Conservation (phyloP, 1,140 invertebrate genomes). For the Saccostrea glomerata region DNA sequence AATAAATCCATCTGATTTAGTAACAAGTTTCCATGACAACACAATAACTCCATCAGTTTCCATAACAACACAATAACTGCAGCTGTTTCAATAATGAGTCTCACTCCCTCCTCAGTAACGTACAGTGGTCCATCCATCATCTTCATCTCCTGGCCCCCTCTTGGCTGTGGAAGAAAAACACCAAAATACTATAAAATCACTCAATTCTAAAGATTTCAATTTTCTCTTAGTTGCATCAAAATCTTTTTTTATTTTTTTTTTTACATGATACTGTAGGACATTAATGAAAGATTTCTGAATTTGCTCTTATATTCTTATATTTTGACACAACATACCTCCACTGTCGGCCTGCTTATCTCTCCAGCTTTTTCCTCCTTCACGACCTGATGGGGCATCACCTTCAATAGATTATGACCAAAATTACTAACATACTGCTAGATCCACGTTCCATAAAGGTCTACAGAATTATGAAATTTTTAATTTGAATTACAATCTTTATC, state of each 20-base stretch:
- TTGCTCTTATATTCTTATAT: background rate
- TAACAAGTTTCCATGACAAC: background rate
- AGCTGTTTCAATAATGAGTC: background rate
- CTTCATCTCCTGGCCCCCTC: constrained; percentile 38
- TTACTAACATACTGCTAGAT: too few relatives aligned
- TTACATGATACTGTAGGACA: too few relatives aligned
- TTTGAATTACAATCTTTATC: too few relatives aligned
- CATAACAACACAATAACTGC: background rate
- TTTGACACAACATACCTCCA: background rate
- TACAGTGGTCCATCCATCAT: constrained; percentile 55
- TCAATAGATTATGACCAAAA: background rate
- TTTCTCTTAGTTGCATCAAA: too few relatives aligned
- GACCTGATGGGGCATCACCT: constrained; percentile 40
- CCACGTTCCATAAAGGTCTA: too few relatives aligned
- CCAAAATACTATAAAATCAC: background rate
- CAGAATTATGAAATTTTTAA: too few relatives aligned
- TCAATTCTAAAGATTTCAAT: too few relatives aligned
- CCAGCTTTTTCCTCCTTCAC: constrained; percentile 40
- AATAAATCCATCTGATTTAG: background rate
- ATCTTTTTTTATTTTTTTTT: too few relatives aligned
- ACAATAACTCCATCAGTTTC: background rate
- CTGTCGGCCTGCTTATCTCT: constrained; percentile 27
- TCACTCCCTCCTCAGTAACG: background rate
- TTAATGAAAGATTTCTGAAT: background rate
- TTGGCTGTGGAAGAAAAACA: constrained; percentile 9